These are phyloP conservation scores for Sinelater perroti DNA, from an alignment of 2,888 invertebrate species.

Conservation along the genomic window DNA sequence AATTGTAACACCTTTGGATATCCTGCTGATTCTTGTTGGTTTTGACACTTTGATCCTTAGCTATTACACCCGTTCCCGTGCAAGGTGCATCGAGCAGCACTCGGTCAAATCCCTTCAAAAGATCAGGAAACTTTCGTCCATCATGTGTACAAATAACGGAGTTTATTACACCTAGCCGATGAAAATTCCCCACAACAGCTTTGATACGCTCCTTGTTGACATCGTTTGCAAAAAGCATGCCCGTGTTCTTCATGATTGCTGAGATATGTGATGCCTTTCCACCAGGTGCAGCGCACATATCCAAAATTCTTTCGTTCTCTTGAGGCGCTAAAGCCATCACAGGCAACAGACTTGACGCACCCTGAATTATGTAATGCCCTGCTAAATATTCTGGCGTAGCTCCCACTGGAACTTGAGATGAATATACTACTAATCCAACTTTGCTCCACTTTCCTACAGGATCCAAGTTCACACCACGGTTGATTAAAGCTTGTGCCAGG, in stretches of 20 bases:
- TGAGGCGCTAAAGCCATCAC: slow-evolving; percentile 98
- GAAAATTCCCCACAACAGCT: slow-evolving; percentile 95
- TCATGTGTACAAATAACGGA: slow-evolving; percentile 89
- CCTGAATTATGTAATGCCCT: slow-evolving; percentile 96
- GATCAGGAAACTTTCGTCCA: slow-evolving; percentile 83
- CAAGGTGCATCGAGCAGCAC: slow-evolving; percentile 98
- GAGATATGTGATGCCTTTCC: slow-evolving; percentile 99
- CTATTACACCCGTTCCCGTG: slow-evolving; percentile 96
- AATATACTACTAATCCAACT: slow-evolving; percentile 95
- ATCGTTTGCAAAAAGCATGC: slow-evolving; percentile 95
- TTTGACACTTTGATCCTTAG: slow-evolving; percentile 97
- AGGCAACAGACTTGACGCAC: slow-evolving; percentile 95
- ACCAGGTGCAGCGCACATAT: slow-evolving; percentile 98
- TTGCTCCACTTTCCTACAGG: slow-evolving; percentile 99
- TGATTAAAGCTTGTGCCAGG: slow-evolving; percentile 92
- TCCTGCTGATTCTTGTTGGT: slow-evolving; percentile 89
- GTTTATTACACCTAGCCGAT: slow-evolving; percentile 95
- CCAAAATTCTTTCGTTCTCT: slow-evolving; percentile 92
- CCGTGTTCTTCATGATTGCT: slow-evolving; percentile 98
- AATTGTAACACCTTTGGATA: slow-evolving; percentile 88
- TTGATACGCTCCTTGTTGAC: slow-evolving; percentile 87
- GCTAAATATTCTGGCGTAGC: slow-evolving; percentile 99
- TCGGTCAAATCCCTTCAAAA: slow-evolving; percentile 91
- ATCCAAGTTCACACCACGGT: slow-evolving; percentile 97
- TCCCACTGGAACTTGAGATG: slow-evolving; percentile 94